Evolutionary conservation across 2,888 invertebrate species (phyloP).

Genomic region (Bombylius discolor): DNA sequence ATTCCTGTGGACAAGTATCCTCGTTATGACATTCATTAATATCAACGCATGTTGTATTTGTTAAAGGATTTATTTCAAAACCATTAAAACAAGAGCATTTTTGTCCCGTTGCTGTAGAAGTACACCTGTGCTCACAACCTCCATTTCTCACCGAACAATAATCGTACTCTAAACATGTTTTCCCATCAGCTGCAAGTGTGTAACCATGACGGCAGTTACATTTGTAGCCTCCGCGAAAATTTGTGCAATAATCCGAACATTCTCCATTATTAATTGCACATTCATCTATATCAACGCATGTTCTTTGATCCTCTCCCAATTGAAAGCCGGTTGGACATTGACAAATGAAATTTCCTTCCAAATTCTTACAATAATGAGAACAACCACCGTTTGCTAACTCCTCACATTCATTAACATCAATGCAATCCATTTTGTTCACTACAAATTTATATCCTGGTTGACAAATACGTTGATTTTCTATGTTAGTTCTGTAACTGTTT

Average conservation of each 20-base stretch:
- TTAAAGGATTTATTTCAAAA: constrained; percentile 25
- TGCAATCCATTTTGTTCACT: constrained; percentile 14
- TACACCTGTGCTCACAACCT: constrained; percentile 44
- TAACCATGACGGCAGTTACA: constrained; percentile 39
- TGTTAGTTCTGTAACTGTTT: constrained; percentile 27
- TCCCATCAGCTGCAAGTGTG: constrained; percentile 19
- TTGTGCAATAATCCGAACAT: constrained; percentile 26
- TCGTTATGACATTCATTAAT: constrained; percentile 40
- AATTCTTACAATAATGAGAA: constrained; percentile 41
- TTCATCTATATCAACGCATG: constrained; percentile 38
- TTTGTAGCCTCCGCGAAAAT: constrained; percentile 42
- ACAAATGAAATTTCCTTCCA: constrained; percentile 41
- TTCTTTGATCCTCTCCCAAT: constrained; percentile 31
- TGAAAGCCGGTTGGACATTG: constrained; percentile 36
- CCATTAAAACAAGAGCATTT: constrained; percentile 39
- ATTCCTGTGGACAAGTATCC: constrained; percentile 39
- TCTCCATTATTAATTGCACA: constrained; percentile 32
- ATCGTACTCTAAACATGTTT: constrained; percentile 34
- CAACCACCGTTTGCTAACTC: constrained; percentile 35
- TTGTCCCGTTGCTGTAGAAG: constrained; percentile 9
- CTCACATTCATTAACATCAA: constrained; percentile 22
- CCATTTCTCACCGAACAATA: constrained; percentile 36
- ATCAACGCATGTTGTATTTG: constrained; percentile 36
- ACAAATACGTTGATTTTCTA: constrained; percentile 41
- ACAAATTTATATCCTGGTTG: constrained; percentile 29